These are phyloP conservation scores for Herpailurus yagouaroundi DNA, from an alignment of 2,113 vertebrate genomes.

Conservation along the genomic window DNA sequence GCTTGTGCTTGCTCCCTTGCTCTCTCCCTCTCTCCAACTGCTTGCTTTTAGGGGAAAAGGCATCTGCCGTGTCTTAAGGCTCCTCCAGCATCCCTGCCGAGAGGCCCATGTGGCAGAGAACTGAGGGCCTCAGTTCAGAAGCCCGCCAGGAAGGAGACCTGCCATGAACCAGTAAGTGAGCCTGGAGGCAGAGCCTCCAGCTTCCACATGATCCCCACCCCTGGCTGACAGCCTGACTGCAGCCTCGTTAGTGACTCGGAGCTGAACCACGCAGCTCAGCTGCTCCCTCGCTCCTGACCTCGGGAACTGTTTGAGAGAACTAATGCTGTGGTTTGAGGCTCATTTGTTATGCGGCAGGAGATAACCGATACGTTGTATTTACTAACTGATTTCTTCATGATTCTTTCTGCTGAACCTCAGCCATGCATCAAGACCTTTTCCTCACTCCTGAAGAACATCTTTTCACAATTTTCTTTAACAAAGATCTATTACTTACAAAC, in stretches of 20 bases:
- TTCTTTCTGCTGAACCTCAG: not conserved
- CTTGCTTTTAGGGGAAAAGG: not conserved
- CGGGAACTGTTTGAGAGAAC: not conserved
- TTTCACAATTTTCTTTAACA: not conserved
- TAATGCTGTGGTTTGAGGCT: not conserved
- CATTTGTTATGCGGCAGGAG: not conserved
- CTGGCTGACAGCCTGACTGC: not conserved
- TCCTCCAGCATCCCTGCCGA: not conserved
- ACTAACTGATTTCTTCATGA: not conserved
- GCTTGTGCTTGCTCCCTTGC: not conserved
- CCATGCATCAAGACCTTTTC: not conserved
- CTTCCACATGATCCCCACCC: not conserved
- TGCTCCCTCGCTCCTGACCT: not conserved
- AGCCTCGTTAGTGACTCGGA: not conserved
- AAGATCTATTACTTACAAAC: not conserved
- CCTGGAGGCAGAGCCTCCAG: not conserved
- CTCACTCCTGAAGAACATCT: not conserved
- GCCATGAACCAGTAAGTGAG: not conserved
- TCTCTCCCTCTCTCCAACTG: not conserved
- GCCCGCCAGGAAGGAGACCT: not conserved
- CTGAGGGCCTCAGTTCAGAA: not conserved
- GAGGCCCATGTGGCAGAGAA: not conserved
- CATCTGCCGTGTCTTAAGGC: not conserved
- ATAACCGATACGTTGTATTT: not conserved
- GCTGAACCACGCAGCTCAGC: not conserved